These are phyloP conservation scores for Desmophyllum pertusum DNA, from an alignment of 92 coral and sea anemone genomes.

Conservation along the genomic window DNA sequence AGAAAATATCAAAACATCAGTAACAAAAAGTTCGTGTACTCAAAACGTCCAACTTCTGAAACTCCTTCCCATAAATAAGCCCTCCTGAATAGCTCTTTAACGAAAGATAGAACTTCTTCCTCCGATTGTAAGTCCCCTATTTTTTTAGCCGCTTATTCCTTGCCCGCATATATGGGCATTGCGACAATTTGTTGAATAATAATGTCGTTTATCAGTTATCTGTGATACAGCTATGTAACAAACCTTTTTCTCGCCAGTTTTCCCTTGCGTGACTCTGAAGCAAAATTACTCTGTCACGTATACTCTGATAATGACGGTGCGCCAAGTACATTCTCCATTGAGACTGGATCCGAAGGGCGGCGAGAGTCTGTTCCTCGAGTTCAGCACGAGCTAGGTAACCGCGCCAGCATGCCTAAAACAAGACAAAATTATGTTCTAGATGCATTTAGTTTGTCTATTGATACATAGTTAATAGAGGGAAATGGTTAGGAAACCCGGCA, in stretches of 20 bases:
- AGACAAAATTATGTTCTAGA: no score
- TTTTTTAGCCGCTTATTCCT: no score
- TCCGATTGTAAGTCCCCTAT: no score
- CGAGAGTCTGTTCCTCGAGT: conserved; percentile 61
- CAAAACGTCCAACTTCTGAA: no score
- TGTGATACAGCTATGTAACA: background rate
- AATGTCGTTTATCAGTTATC: background rate
- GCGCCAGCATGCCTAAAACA: conserved; percentile 67
- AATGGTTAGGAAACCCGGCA: no score
- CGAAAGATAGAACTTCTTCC: no score
- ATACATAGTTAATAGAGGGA: no score
- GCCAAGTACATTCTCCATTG: conserved; percentile 84
- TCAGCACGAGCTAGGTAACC: conserved; percentile 77
- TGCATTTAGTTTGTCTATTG: no score
- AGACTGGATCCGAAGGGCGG: conserved; percentile 88
- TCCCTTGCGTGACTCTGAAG: conserved; percentile 70
- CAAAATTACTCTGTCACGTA: conserved; percentile 56
- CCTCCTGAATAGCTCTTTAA: no score
- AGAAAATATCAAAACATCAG: background rate
- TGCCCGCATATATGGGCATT: no score
- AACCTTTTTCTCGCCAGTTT: conserved; percentile 77
- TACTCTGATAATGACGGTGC: conserved; percentile 60
- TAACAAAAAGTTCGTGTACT: background rate
- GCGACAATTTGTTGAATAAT: background rate
- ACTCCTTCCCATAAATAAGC: no score